phyloP scores from a whole-genome alignment of 2,888 invertebrate species.

The Tipula unca region DNA sequence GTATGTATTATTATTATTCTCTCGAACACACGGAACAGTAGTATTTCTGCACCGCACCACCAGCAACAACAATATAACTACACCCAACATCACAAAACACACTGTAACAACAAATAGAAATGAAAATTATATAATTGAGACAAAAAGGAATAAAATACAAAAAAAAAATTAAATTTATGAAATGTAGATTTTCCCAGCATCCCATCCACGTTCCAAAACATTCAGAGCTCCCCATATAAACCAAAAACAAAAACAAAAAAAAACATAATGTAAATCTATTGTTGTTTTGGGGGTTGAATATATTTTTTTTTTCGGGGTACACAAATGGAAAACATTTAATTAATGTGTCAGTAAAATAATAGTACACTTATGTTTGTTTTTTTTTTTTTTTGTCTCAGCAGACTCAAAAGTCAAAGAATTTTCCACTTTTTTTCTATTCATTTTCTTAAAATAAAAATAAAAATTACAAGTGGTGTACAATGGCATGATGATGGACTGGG shows the following conservation, averaged over 20 bases:
- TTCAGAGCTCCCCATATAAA: background rate
- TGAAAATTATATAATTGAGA: background rate
- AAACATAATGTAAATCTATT: conserved; percentile 2
- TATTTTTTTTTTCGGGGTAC: background rate
- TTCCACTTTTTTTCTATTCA: conserved; percentile 1
- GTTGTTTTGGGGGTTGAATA: background rate
- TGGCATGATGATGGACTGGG: background rate
- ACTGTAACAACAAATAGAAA: background rate
- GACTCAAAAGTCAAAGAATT: conserved; percentile 8
- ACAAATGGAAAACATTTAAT: conserved; percentile 8
- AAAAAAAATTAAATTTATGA: background rate
- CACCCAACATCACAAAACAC: background rate
- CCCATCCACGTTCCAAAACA: background rate
- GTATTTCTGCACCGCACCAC: background rate
- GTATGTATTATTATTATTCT: background rate
- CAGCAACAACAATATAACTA: background rate
- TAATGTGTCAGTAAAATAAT: conserved; percentile 14
- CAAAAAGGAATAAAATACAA: background rate
- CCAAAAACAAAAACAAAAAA: background rate
- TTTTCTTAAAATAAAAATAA: background rate
- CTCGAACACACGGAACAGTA: background rate
- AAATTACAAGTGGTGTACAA: background rate
- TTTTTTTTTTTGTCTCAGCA: background rate
- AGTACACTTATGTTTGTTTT: background rate
- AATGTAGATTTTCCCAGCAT: conserved; percentile 14